Base-by-base conservation (phyloP, 2,113 vertebrate species). In the Sinocyclocheilus maitianheensis region DNA sequence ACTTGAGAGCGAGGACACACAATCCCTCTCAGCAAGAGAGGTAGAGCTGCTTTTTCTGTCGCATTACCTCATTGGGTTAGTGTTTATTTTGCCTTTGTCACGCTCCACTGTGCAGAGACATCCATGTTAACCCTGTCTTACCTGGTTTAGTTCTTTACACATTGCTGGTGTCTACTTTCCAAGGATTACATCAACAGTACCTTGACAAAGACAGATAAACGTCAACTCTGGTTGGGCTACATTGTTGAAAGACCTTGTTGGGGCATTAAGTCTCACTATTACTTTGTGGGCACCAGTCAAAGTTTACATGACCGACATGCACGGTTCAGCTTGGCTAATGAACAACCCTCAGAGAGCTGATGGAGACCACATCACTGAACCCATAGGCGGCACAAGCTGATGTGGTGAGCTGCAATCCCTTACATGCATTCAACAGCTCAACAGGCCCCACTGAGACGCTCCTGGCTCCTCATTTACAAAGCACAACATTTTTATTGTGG, bases 1-100 rank as follows among this genome's bases (percentile, higher is more conserved):
- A 14, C 13, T 67, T 30, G 77, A 40, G 20, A 85, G 43, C n/a
- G n/a, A 82, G 80, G 84, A 85, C 62, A 48, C 62, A 76, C 51
- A 13, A 65, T 53, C 26, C 22, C 26, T 86, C 48, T n/a, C 46
- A 63, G 67, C 30, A 83, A 77, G 85, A 86, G 84, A 86, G 86
- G 46, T 43, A 78, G 72, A 75, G 63, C 72, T 26, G 79, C 67
- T 86, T 65, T 90, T 86, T 85, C 30, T 82, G 34, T 74, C 1
- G 30, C 90, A 91, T 91, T 90, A 91, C 89, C 90, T 91, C 91
- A 91, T 84, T 71, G 34, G 46, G 30, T 4, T 26, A 7, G 30
- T 89, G 89, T 88, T 90, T 89, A 83, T 90, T 81, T 86, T 86
- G 87, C 60, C 78, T 90, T 84, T 87, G 87, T 90, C 87, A 89